These are phyloP conservation scores for Daboia siamensis DNA, from an alignment of 2,113 vertebrate genomes.

Conservation along the genomic window DNA sequence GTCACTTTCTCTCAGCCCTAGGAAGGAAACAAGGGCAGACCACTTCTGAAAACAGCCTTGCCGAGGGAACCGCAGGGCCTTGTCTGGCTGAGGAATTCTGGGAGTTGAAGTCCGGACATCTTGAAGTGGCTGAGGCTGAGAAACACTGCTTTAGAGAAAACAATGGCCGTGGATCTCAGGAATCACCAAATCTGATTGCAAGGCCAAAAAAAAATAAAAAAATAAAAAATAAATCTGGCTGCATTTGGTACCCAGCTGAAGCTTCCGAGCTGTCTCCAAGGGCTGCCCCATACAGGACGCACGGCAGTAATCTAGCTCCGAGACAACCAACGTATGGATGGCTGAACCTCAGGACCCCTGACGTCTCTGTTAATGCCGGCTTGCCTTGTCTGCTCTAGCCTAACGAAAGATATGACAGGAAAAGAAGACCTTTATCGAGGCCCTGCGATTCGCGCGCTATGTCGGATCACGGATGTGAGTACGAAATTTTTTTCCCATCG, in stretches of 20 bases:
- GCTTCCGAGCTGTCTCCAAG: neutral
- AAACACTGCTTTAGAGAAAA: neutral
- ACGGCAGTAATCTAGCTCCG: neutral
- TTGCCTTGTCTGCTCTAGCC: conserved; percentile 64
- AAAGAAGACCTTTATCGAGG: conserved; percentile 96
- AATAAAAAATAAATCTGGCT: neutral
- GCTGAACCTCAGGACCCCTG: neutral
- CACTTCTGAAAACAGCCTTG: too few relatives aligned
- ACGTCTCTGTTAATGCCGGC: too few relatives aligned
- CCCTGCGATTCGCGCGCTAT: conserved; percentile 93
- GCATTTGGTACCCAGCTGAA: neutral
- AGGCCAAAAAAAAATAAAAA: neutral
- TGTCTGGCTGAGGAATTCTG: too few relatives aligned
- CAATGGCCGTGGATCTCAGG: neutral
- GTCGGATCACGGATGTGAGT: conserved; percentile 96
- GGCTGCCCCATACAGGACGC: neutral
- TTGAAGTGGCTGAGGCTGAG: too few relatives aligned
- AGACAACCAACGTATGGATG: neutral
- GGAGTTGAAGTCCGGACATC: too few relatives aligned
- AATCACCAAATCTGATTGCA: too few relatives aligned
- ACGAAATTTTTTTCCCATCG: fast-evolving
- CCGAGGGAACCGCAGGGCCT: too few relatives aligned
- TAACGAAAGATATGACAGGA: conserved; percentile 99
- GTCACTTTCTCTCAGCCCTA: too few relatives aligned
- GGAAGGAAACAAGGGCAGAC: too few relatives aligned